A percentile compares a stretch with the other conserved stretches of the same genome.
Conservation (phyloP, 2,888 invertebrate genomes). For the Rhingia rostrata region DNA sequence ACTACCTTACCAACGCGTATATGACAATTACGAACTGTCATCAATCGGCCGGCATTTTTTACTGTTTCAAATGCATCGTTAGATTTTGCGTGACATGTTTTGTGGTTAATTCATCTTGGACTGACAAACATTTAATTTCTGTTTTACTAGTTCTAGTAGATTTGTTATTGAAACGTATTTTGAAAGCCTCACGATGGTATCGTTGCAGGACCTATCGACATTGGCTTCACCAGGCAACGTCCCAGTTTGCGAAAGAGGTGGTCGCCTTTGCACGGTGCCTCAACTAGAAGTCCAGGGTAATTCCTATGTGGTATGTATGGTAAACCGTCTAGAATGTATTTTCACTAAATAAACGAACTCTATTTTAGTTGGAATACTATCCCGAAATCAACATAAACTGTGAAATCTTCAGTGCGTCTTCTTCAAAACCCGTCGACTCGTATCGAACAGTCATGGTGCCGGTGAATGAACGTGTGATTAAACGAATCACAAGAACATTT, state of each 20-base stretch:
- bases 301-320: slow-evolving; percentile 81
- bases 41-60: background rate
- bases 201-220: slow-evolving; percentile 84
- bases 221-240: slow-evolving; percentile 84
- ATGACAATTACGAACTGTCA: background rate
- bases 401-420: slow-evolving; percentile 84
- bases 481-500: slow-evolving; percentile 89
- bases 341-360: background rate
- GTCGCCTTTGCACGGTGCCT: slow-evolving; percentile 85
- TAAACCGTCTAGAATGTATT: background rate
- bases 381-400: slow-evolving; percentile 88
- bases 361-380: slow-evolving; percentile 85
- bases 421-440: slow-evolving; percentile 82
- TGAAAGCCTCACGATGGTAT: slow-evolving; percentile 81
- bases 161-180: too few relatives aligned
- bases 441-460: slow-evolving; percentile 85
- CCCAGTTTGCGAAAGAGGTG: slow-evolving; percentile 86
- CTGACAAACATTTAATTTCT: background rate
- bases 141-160: background rate
- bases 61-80: slow-evolving; percentile 1
- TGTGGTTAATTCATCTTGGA: background rate
- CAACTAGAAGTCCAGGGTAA: slow-evolving; percentile 82
- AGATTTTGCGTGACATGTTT: background rate
- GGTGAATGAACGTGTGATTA: slow-evolving; percentile 89
- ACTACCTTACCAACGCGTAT: slow-evolving; percentile 6